Evolutionary conservation across 2,113 vertebrate species (phyloP), one percentile per base, ranked within the genome.

Genomic region (Onychostruthus taczanowskii): DNA sequence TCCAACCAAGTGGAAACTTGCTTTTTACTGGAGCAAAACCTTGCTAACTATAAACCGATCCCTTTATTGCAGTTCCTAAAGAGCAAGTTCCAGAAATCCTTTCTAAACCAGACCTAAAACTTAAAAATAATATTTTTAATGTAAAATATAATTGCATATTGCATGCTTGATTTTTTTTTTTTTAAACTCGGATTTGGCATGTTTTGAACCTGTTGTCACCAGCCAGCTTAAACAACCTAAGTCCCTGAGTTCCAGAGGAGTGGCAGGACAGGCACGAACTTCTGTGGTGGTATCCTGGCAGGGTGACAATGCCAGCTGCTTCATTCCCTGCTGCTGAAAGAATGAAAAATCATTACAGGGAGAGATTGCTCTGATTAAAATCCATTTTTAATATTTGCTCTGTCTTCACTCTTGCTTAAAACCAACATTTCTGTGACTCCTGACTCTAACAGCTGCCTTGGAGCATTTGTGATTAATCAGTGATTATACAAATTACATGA

Each of bases 321-420:
- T 56, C 13, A 6, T 10, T 90, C 82, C 7, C 28, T 83, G 72
- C 90, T 86, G 67, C 17, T 66, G 82, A 83, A 80, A 73, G 28
- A 62, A 69, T 68, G 67, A 49, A 69, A 85, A 96, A 64, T 83
- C 75, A 90, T 90, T 76, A 58, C 37, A 55, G 82, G 31, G 67
- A 93, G 63, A 92, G 72, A 80, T 12, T 50, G 12, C 61, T 62
- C 59, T 62, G 72, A 86, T 88, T 90, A 59, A 95, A 94, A 90
- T 62, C 59, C 37, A 70, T 84, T 92, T 94, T 77, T 86, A 80
- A 77, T 86, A 73, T 49, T 72, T 84, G 37, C 14, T 66, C 62
- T 76, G 75, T 80, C 88, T 90, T 90, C n/a, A 7, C 37, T 79
- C 49, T 69, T 89, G 77, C 77, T 93, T 88, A 77, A 93, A 76